Evolutionary conservation across 2,113 vertebrate genomes (phyloP).

Genomic region (Brienomyrus brachyistius): DNA sequence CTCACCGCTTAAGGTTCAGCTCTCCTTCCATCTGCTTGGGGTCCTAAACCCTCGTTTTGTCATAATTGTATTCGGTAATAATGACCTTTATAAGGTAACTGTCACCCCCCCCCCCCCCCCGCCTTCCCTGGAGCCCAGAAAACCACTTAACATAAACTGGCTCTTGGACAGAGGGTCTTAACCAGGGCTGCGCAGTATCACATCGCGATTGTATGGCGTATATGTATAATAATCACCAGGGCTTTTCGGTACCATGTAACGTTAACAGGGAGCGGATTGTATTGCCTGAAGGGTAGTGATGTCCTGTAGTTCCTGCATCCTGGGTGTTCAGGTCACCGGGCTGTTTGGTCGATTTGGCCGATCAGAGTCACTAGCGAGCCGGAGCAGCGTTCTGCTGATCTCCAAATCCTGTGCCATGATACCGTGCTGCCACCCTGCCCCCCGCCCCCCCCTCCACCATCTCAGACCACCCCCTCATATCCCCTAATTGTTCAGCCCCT

Average conservation of each 20-base stretch:
- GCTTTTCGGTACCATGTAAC: no score
- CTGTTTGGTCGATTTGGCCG: background rate
- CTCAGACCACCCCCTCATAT: background rate
- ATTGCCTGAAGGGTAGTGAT: no score
- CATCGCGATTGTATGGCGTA: no score
- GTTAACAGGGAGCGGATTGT: no score
- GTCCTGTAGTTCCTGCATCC: background rate
- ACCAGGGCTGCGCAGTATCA: background rate
- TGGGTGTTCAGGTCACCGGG: background rate
- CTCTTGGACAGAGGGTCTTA: background rate
- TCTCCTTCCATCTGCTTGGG: background rate
- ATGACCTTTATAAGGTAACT: background rate
- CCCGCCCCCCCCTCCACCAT: background rate
- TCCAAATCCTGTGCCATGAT: background rate
- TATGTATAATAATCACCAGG: no score
- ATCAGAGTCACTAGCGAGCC: background rate
- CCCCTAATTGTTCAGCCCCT: background rate
- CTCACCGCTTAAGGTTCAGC: conserved; percentile 28
- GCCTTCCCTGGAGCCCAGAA: background rate
- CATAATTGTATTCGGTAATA: background rate
- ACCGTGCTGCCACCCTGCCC: background rate
- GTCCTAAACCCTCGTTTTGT: background rate
- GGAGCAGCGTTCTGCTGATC: background rate
- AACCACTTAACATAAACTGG: background rate
- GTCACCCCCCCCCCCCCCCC: no score